Percentiles rank a stretch among this genome's conserved stretches.
These are phyloP conservation scores for Heliocidaris erythrogramma DNA, from an alignment of 35 echinoderm and acorn worm genomes.

Conservation along the genomic window DNA sequence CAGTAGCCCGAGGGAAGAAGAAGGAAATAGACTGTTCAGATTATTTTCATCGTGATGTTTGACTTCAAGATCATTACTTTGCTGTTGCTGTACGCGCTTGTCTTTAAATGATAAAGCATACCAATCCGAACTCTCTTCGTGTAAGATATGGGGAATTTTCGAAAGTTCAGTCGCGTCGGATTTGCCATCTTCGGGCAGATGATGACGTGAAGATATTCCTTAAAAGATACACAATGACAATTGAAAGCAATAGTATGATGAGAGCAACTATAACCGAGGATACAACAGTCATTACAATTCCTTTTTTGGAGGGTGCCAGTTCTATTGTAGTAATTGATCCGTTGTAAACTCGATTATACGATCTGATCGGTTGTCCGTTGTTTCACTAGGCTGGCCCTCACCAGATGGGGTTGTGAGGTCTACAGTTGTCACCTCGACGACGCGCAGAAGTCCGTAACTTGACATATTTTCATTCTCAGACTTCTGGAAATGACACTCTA, in stretches of 20 bases:
- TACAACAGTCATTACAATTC: too few species aligned
- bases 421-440: background rate
- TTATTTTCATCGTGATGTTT: background rate
- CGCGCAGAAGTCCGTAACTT: background rate
- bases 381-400: background rate
- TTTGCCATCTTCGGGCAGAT: background rate
- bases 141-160: background rate
- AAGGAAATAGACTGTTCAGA: background rate
- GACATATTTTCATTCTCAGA: background rate
- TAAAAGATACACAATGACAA: background rate
- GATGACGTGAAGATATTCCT: background rate
- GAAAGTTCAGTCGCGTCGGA: background rate
- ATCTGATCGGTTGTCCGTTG: background rate
- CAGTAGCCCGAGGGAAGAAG: background rate
- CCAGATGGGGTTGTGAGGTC: background rate
- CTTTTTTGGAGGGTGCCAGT: too few species aligned
- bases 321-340: background rate
- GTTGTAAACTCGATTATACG: background rate
- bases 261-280: too few species aligned
- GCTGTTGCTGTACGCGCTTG: background rate
- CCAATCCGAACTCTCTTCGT: background rate
- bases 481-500: background rate
- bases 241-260: background rate
- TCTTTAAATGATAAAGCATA: conserved; percentile 23
- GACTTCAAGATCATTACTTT: background rate